Evolutionary conservation across 1,140 invertebrate genomes (phyloP), one percentile per base, ranked within the genome.

Genomic region (Drosophila neocordata): DNA sequence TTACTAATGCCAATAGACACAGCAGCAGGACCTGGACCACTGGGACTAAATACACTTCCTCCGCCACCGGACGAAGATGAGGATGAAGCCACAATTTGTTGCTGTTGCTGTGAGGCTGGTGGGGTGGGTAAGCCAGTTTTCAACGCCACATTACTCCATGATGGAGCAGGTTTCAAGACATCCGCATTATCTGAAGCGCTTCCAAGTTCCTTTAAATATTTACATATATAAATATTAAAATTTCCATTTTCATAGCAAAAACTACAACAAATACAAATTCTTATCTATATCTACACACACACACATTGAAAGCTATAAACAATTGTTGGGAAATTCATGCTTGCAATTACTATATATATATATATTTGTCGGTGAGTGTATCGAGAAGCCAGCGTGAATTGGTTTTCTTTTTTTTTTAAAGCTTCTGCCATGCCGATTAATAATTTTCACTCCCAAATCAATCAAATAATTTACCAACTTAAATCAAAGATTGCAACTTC

Each of bases 81-180:
- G 4, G 89, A 91, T 2, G 89, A 90, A 3, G 79, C 89, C n/a
- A 79, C 79, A 64, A 79, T 79, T 57, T 89, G 74, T 18, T 85
- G 84, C 13, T 77, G 70, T 35, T 80, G 81, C 31, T 73, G 78
- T 2, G 66, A 51, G 12, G 73, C 37, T 48, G 87, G 66, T 51
- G 73, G 69, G 27, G 84, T 79, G 24, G 78, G 37, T 18, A 76
- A 38, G 2, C 74, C 88, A 0, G 83, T 65, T 53, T 88, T 90
- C 20, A 89, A 63, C 13, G 91, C 87, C 57, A 92, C 87, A 72
- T 92, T 92, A 53, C 80, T 89, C 91, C 91, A 92, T 0, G 91
- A 92, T 13, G 91, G 91, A 22, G 91, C 91, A 0, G 87, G 80
- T 68, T 92, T 92, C 52, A 92, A 60, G 48, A 91, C 63, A 58